phyloP scores from a whole-genome alignment of 2,888 invertebrate genomes.

The Panorpa germanica region DNA sequence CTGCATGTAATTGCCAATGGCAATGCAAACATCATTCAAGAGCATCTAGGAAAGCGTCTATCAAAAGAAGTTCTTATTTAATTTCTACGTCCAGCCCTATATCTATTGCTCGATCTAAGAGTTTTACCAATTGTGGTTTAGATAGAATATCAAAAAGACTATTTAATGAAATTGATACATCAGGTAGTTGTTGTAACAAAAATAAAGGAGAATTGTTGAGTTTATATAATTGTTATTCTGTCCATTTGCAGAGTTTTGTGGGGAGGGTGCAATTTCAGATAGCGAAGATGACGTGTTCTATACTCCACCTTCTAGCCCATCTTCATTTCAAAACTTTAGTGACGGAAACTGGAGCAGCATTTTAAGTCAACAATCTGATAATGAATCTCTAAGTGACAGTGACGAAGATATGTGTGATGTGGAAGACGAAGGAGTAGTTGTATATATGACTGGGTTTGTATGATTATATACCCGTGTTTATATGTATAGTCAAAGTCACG shows the following conservation, averaged over 20 bases:
- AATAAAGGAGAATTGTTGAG: conserved; percentile 11
- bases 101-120: too few species aligned
- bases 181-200: too few species aligned
- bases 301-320: conserved; percentile 39
- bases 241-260: not conserved
- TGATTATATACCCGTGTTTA: conserved; percentile 8
- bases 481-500: too few species aligned
- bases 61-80: too few species aligned
- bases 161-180: too few species aligned
- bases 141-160: too few species aligned
- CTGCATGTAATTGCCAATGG: too few species aligned
- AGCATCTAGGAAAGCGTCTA: too few species aligned
- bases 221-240: not conserved
- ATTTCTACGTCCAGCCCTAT: too few species aligned
- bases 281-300: conserved; percentile 30
- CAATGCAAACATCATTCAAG: too few species aligned
- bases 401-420: conserved; percentile 29
- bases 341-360: conserved; percentile 16
- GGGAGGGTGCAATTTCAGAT: conserved; percentile 14
- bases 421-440: conserved; percentile 28
- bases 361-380: conserved; percentile 19
- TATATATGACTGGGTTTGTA: conserved; percentile 49
- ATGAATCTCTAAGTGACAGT: conserved; percentile 26
- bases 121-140: too few species aligned
- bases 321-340: conserved; percentile 13